Base-by-base conservation (phyloP, 1,140 invertebrate genomes). In the Zaprionus camerounensis region DNA sequence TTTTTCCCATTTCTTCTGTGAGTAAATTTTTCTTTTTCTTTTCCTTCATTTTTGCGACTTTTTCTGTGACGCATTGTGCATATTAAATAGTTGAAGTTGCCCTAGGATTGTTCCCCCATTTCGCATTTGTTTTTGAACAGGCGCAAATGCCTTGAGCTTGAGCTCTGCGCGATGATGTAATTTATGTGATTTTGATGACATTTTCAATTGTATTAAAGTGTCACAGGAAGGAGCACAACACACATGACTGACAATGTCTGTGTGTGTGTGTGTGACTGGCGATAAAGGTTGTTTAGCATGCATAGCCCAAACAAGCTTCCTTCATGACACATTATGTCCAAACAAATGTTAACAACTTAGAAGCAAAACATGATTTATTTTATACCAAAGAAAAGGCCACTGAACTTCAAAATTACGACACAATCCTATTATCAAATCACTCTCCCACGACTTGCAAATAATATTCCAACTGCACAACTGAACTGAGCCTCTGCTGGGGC, bases 161-260 rank as follows among this genome's bases (percentile, higher is more conserved):
- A 57, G 68, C 53, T 55, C 66, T 66, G 64, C 73, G 63, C 28
- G 80, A 87, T 86, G 83, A 86, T 86, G 83, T 86, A 87, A 87
- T 87, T 87, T 88, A 83, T 87, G 78, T 75, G 80, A 78, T 80
- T 80, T 78, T 87, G 65, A 88, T 87, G 63, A 69, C 83, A 71
- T 69, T 71, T 82, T 69, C 72, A 63, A 78, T 82, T 80, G 68
- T 51, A 63, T 73, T 73, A 49, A 71, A 66, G 62, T 46, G 34
- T n/a, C 28, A 24, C 34, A 26, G 17, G 20, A 36, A 31, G 20
- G 9, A 3, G 31, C 28, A 20, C 9, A n/a, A 26, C 41, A 12
- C 12, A 34, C 41, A 46, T 46, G 2, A 44, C 36, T 46, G 59
- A 28, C 11, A 46, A 46, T 22, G n/a, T 24, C 9, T 46, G n/a